A percentile compares a stretch with the other conserved stretches of the same genome.
Evolutionary conservation across 2,888 invertebrate genomes (phyloP).

Genomic region (Chaitophorus viminalis): DNA sequence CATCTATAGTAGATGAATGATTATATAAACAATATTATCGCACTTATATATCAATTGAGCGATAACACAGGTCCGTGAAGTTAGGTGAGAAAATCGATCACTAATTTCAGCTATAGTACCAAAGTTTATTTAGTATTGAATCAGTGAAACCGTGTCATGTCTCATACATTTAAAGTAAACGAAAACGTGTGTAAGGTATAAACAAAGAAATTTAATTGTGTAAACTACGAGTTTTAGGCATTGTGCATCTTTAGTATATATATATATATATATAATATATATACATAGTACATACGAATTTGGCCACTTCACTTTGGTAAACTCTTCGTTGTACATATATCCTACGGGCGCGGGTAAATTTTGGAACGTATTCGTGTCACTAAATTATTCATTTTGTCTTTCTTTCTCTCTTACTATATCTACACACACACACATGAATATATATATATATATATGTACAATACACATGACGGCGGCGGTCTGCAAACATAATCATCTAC

Average conservation of each 20-base stretch:
- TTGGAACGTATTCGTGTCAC: background rate
- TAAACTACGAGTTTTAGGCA: background rate
- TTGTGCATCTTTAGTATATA: too few species aligned
- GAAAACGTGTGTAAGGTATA: background rate
- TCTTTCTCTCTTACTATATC: background rate
- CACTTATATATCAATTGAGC: too few species aligned
- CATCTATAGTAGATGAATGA: too few species aligned
- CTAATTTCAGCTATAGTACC: too few species aligned
- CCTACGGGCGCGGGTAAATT: background rate
- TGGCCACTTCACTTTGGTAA: background rate
- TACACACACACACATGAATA: background rate
- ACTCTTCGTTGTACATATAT: background rate
- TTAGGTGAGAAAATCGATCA: too few species aligned
- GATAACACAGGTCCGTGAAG: too few species aligned
- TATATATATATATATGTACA: background rate
- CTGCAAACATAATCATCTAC: conserved; percentile 49
- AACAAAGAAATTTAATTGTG: background rate
- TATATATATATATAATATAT: too few species aligned
- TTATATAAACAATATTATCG: too few species aligned
- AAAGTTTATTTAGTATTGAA: too few species aligned
- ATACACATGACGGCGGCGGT: background rate
- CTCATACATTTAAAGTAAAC: too few species aligned
- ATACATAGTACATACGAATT: background rate
- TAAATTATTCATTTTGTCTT: conserved; percentile 10
- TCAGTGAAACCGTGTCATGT: too few species aligned